Percentiles rank a stretch among this genome's conserved stretches.
Evolutionary conservation across 2,888 invertebrate genomes (phyloP).

Genomic region (Phytoseiulus persimilis): DNA sequence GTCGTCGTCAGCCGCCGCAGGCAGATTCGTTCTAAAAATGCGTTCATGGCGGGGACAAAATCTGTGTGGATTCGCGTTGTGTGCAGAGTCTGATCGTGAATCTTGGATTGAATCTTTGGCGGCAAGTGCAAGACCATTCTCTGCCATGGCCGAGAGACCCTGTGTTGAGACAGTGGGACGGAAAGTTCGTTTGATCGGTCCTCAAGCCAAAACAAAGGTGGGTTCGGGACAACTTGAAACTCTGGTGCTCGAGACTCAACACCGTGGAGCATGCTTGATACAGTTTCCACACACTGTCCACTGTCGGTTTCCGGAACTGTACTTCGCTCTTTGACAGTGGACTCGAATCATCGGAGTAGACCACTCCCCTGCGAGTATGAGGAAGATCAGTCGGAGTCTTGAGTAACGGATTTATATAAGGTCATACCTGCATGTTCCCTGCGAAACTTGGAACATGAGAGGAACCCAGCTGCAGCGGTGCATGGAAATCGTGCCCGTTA

Average conservation of each 20-base stretch:
- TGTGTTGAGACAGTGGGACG: neutral
- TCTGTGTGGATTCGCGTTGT: slow-evolving; percentile 34
- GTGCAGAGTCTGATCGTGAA: slow-evolving; percentile 38
- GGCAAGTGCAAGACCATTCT: neutral
- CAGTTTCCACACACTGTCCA: neutral
- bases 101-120: slow-evolving; percentile 29
- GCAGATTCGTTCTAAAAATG: neutral
- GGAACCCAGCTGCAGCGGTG: no score
- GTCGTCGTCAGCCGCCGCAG: neutral
- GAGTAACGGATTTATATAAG: no score
- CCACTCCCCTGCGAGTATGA: no score
- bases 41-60: slow-evolving; percentile 34
- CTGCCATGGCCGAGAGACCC: neutral
- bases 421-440: no score
- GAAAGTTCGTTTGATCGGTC: neutral
- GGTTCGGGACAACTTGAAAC: neutral
- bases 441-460: no score
- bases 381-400: no score
- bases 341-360: neutral
- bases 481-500: no score
- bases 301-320: neutral
- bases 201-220: neutral
- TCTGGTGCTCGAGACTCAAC: neutral
- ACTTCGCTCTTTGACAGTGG: neutral
- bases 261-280: neutral